Evolutionary conservation across 30 jellyfish, hydroid and myxozoan genomes (phyloP).

Genomic region (Cassiopea andromeda): DNA sequence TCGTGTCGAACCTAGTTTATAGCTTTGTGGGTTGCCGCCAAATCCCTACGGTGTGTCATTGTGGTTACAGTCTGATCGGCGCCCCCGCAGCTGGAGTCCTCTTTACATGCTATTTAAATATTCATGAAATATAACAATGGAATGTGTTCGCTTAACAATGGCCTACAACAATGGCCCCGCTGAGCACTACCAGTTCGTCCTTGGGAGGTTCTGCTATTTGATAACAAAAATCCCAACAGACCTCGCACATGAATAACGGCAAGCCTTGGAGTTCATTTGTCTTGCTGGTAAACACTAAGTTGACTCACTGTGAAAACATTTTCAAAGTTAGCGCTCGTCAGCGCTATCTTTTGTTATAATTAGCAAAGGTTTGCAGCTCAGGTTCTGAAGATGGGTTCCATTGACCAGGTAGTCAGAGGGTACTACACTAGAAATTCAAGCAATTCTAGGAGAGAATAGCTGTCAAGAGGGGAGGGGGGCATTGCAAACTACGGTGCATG

Average conservation of each 20-base stretch:
- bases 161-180: slow-evolving; percentile 44
- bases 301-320: too few relatives aligned
- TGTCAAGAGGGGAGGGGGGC: too few relatives aligned
- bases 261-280: not conserved
- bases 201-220: slow-evolving; percentile 28
- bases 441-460: too few relatives aligned
- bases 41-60: slow-evolving; percentile 80
- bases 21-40: slow-evolving; percentile 85
- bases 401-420: too few relatives aligned
- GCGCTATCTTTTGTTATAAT: too few relatives aligned
- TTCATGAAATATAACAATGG: slow-evolving; percentile 77
- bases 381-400: too few relatives aligned
- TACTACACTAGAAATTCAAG: too few relatives aligned
- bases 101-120: slow-evolving; percentile 83
- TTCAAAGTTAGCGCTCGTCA: too few relatives aligned
- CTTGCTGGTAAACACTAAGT: too few relatives aligned
- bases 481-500: too few relatives aligned
- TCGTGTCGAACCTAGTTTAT: slow-evolving; percentile 69
- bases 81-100: slow-evolving; percentile 86
- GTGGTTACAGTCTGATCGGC: slow-evolving; percentile 86
- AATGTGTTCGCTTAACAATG: slow-evolving; percentile 51
- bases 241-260: slow-evolving; percentile 7
- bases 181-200: slow-evolving; percentile 75
- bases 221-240: slow-evolving; percentile 37
- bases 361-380: too few relatives aligned